Percentiles rank a stretch among this genome's conserved stretches.
These are phyloP conservation scores for Ennomos quercinarius DNA, from an alignment of 2,888 invertebrate species.

Conservation along the genomic window DNA sequence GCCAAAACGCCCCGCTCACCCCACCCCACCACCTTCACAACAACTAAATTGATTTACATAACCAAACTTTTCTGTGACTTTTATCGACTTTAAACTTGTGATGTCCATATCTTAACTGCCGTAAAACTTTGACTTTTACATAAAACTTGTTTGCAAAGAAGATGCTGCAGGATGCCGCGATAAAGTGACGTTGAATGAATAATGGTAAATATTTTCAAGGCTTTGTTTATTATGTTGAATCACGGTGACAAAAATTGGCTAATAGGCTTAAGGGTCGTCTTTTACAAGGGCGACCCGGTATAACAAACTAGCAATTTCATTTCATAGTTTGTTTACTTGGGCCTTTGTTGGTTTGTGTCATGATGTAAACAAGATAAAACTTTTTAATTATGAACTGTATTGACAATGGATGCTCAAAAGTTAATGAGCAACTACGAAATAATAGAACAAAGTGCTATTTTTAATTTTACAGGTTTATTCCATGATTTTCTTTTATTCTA, in stretches of 20 bases:
- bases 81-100: constrained; percentile 50
- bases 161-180: constrained; percentile 47
- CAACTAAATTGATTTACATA: constrained; percentile 77
- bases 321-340: constrained; percentile 38
- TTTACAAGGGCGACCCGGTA: no score
- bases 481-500: no score
- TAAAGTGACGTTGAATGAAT: constrained; percentile 70
- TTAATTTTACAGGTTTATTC: no score
- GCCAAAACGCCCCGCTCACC: constrained; percentile 38
- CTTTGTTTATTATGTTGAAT: constrained; percentile 48
- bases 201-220: constrained; percentile 68
- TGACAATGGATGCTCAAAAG: neutral
- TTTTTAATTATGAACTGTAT: constrained; percentile 16
- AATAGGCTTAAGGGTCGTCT: constrained; percentile 39
- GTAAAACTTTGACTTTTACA: constrained; percentile 26
- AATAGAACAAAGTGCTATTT: no score
- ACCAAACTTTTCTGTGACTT: constrained; percentile 60
- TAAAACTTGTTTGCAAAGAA: constrained; percentile 27
- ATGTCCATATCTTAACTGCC: constrained; percentile 23
- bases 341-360: neutral
- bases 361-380: constrained; percentile 27
- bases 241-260: constrained; percentile 44
- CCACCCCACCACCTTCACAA: constrained; percentile 49
- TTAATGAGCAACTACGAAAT: no score
- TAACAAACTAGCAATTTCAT: constrained; percentile 26